Evolutionary conservation across 1,140 invertebrate genomes (phyloP).

Genomic region (Maniola jurtina): DNA sequence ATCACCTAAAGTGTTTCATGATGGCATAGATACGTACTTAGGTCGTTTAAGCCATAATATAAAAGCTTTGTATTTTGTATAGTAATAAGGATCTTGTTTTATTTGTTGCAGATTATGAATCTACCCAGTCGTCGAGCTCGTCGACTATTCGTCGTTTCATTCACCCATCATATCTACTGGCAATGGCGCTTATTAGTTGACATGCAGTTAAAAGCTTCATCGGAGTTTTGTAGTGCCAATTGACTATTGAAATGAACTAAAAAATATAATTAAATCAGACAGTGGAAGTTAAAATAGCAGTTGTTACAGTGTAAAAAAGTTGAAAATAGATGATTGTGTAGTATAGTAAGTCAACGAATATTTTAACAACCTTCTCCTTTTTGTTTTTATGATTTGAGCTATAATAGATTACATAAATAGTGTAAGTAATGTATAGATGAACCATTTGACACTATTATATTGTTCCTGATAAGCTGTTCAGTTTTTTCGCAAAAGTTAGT

Average conservation of each 20-base stretch:
- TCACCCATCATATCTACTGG: constrained; percentile 26
- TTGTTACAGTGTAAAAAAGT: constrained; percentile 25
- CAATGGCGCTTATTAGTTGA: constrained; percentile 56
- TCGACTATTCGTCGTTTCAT: constrained; percentile 29
- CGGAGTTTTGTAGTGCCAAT: constrained; percentile 33
- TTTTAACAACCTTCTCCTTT: too few species aligned
- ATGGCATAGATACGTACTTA: too few species aligned
- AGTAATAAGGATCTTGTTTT: not conserved
- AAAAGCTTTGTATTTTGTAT: not conserved
- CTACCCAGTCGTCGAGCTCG: constrained; percentile 63
- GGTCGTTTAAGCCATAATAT: too few species aligned
- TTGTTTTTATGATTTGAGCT: too few species aligned
- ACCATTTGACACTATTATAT: too few species aligned
- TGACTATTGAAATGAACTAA: constrained; percentile 56
- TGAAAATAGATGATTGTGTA: constrained; percentile 13
- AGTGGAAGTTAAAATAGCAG: constrained; percentile 12
- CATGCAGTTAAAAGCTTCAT: constrained; percentile 27
- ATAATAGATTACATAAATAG: too few species aligned
- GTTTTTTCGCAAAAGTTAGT: too few species aligned
- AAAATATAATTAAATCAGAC: not conserved
- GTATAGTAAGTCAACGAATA: constrained; percentile 5
- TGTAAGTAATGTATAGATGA: too few species aligned
- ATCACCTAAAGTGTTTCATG: not conserved
- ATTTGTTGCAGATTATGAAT: constrained; percentile 63
- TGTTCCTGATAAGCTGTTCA: too few species aligned